Evolutionary conservation across 2,797 vertebrate species (phyloP).

Genomic region (Bryconaethiops microstoma): DNA sequence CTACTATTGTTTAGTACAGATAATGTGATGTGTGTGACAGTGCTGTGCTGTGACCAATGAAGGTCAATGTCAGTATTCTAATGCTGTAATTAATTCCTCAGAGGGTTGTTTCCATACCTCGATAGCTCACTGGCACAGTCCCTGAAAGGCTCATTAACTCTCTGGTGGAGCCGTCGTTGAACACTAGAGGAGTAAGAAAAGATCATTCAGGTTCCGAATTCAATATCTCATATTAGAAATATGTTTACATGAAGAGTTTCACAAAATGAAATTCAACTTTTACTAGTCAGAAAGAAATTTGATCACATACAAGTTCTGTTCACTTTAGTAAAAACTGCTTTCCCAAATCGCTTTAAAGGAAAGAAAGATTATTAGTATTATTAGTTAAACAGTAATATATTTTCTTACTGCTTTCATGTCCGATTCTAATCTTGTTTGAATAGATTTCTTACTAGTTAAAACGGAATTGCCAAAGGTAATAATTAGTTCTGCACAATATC

Average conservation of each 20-base stretch:
- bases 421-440: no score
- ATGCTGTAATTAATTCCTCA: not conserved
- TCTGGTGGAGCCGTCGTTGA: constrained; percentile 92
- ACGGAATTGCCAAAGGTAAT: no score
- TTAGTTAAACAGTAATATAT: no score
- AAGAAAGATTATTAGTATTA: not conserved
- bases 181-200: constrained; percentile 76
- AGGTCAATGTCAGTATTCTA: not conserved
- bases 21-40: not conserved
- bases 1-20: not conserved
- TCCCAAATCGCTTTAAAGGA: not conserved
- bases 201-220: not conserved
- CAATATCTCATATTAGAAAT: not conserved
- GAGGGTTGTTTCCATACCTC: constrained; percentile 77
- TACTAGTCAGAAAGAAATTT: not conserved
- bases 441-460: no score
- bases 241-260: no score
- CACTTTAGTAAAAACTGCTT: not conserved
- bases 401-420: no score
- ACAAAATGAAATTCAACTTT: no score
- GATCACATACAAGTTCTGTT: not conserved
- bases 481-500: no score
- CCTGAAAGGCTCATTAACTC: constrained; percentile 94
- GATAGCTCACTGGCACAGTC: constrained; percentile 95
- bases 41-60: not conserved